Conservation (phyloP, 2,113 vertebrate species). For the Tyto alba region DNA sequence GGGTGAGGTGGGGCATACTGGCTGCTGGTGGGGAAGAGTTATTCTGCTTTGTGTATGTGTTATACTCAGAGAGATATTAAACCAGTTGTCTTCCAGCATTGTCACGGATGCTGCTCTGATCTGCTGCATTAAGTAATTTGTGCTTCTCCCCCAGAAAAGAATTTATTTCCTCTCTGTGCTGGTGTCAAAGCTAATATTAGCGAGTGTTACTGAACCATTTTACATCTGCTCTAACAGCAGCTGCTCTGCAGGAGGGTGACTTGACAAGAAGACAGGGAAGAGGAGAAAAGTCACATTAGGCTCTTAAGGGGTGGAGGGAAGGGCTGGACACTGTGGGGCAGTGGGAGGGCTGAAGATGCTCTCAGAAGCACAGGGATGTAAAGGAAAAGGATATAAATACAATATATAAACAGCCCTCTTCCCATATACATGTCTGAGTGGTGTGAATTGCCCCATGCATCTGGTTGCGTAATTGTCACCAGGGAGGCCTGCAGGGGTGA, state of each 20-base stretch:
- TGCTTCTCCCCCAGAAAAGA: constrained; percentile 33
- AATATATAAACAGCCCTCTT: not conserved
- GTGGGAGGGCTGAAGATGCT: rapidly evolving
- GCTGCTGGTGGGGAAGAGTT: not conserved
- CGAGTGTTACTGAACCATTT: not conserved
- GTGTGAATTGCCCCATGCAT: not conserved
- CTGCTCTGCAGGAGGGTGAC: constrained; percentile 8
- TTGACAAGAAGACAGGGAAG: constrained; percentile 17
- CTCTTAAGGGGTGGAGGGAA: not conserved
- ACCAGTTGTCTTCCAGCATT: not conserved
- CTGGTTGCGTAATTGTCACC: not conserved
- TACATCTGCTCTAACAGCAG: constrained; percentile 42
- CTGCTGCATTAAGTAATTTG: constrained; percentile 41
- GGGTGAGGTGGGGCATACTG: rapidly evolving
- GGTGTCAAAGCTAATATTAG: constrained; percentile 39
- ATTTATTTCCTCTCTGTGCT: constrained; percentile 37
- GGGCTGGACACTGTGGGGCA: not conserved
- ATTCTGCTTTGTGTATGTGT: not conserved
- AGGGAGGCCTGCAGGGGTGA: not conserved
- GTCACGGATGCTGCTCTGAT: constrained; percentile 5
- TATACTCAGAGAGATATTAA: not conserved
- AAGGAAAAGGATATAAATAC: not conserved
- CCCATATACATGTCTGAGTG: not conserved
- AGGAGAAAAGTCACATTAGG: constrained; percentile 13
- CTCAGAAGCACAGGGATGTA: not conserved